These are phyloP conservation scores for Drosophila bipectinata DNA, from an alignment of 1,140 invertebrate species.

Conservation along the genomic window DNA sequence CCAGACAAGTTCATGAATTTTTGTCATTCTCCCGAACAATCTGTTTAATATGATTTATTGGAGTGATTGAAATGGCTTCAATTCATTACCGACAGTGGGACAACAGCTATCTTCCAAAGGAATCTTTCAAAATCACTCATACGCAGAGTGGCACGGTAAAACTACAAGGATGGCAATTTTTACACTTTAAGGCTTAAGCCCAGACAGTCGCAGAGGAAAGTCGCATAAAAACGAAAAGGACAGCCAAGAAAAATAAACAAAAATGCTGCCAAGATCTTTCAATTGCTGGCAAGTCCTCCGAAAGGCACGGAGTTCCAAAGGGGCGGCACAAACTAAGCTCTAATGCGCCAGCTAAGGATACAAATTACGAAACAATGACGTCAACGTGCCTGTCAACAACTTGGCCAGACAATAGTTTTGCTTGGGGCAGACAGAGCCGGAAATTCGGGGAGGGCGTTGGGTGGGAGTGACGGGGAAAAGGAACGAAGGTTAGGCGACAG, in stretches of 20 bases:
- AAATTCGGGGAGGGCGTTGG: not conserved
- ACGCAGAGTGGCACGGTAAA: not conserved
- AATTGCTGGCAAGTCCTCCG: constrained; percentile 29
- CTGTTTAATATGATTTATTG: constrained; percentile 38
- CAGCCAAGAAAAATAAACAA: constrained; percentile 12
- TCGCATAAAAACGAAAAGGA: not conserved
- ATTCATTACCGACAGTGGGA: too few species aligned
- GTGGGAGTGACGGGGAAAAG: not conserved
- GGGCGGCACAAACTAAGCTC: constrained; percentile 62
- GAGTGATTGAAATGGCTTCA: not conserved
- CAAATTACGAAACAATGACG: constrained; percentile 81
- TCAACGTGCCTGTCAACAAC: constrained; percentile 81
- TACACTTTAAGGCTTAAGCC: constrained; percentile 13
- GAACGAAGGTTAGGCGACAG: constrained; percentile 55
- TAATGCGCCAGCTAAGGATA: constrained; percentile 80
- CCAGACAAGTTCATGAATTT: constrained; percentile 31
- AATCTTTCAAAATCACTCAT: not conserved
- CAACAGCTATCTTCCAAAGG: too few species aligned
- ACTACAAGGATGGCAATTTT: constrained; percentile 6
- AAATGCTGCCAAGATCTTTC: constrained; percentile 17
- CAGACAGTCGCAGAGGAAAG: not conserved
- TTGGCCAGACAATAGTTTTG: constrained; percentile 78
- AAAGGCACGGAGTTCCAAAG: constrained; percentile 1
- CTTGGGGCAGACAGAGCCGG: constrained; percentile 44
- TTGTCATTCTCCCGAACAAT: constrained; percentile 14